A percentile compares a stretch with the other conserved stretches of the same genome.
phyloP scores from a whole-genome alignment of 2,888 invertebrate genomes.

The Clostera curtula region DNA sequence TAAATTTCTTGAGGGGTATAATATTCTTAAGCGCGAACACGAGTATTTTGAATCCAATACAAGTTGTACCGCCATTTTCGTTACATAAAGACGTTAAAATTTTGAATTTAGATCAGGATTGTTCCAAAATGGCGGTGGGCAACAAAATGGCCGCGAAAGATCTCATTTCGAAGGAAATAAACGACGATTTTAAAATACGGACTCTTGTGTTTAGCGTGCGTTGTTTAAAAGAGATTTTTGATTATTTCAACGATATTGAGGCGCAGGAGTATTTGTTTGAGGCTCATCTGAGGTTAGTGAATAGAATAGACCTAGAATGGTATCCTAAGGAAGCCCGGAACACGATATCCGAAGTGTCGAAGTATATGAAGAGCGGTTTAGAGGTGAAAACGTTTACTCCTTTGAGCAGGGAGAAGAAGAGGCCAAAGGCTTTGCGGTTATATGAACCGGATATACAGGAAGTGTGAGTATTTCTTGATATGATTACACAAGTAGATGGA shows the following conservation, averaged over 20 bases:
- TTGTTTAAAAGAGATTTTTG: slow-evolving; percentile 75
- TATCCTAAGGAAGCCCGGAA: slow-evolving; percentile 77
- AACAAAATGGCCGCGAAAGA: slow-evolving; percentile 73
- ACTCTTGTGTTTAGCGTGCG: slow-evolving; percentile 70
- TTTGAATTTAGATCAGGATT: slow-evolving; percentile 73
- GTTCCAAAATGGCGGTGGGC: slow-evolving; percentile 44
- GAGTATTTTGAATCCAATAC: slow-evolving; percentile 71
- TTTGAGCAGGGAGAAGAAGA: slow-evolving; percentile 77
- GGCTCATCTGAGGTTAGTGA: slow-evolving; percentile 71
- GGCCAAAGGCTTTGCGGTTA: slow-evolving; percentile 86
- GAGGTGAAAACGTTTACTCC: slow-evolving; percentile 74
- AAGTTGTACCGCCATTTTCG: slow-evolving; percentile 82
- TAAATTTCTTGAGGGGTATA: slow-evolving; percentile 86
- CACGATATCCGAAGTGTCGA: slow-evolving; percentile 50
- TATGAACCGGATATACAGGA: slow-evolving; percentile 91
- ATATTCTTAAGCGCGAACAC: slow-evolving; percentile 82
- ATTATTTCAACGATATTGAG: slow-evolving; percentile 60
- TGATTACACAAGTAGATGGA: too few relatives aligned
- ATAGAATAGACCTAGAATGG: slow-evolving; percentile 70
- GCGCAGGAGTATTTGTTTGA: slow-evolving; percentile 66
- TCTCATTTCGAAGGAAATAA: slow-evolving; percentile 65
- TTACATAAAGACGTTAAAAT: slow-evolving; percentile 68
- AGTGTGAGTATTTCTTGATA: slow-evolving; percentile 77
- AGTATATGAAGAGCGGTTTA: slow-evolving; percentile 65
- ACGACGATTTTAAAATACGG: slow-evolving; percentile 79